phyloP scores from a whole-genome alignment of 1,140 invertebrate species.

The Geopemphigus sp. region DNA sequence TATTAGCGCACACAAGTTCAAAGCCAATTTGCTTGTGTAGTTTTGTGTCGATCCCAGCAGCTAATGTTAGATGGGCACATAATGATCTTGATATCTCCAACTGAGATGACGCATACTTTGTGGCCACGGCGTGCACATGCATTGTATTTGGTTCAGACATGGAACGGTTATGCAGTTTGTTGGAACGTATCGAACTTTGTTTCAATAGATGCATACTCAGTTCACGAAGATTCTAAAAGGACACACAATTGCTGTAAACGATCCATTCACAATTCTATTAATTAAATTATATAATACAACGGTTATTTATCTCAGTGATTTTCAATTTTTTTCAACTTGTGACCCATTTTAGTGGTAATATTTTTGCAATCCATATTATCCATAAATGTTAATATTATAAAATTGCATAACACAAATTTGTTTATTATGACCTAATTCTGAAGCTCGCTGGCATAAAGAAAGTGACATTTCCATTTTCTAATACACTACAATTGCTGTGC shows the following conservation, averaged over 20 bases:
- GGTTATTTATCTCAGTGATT: no score
- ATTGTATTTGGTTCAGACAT: slow-evolving; percentile 61
- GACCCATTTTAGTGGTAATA: no score
- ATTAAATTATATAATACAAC: no score
- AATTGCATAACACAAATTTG: not conserved
- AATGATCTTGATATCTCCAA: slow-evolving; percentile 72
- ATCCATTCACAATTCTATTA: no score
- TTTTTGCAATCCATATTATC: no score
- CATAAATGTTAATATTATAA: no score
- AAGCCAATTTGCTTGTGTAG: slow-evolving; percentile 70
- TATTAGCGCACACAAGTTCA: slow-evolving; percentile 66
- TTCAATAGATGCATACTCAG: slow-evolving; percentile 78
- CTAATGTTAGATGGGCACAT: slow-evolving; percentile 71
- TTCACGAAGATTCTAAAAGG: slow-evolving; percentile 70
- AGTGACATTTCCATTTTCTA: no score
- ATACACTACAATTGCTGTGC: no score
- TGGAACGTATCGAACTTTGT: slow-evolving; percentile 53
- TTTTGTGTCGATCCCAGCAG: slow-evolving; percentile 65
- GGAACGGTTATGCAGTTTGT: slow-evolving; percentile 55
- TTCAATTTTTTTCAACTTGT: no score
- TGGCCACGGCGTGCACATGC: slow-evolving; percentile 76
- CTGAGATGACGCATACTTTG: slow-evolving; percentile 74
- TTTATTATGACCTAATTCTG: not conserved
- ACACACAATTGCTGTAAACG: not conserved
- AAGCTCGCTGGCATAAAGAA: no score